Evolutionary conservation across 2,797 vertebrate species (phyloP), one percentile per base, ranked within the genome.

Genomic region (Morelia viridis): DNA sequence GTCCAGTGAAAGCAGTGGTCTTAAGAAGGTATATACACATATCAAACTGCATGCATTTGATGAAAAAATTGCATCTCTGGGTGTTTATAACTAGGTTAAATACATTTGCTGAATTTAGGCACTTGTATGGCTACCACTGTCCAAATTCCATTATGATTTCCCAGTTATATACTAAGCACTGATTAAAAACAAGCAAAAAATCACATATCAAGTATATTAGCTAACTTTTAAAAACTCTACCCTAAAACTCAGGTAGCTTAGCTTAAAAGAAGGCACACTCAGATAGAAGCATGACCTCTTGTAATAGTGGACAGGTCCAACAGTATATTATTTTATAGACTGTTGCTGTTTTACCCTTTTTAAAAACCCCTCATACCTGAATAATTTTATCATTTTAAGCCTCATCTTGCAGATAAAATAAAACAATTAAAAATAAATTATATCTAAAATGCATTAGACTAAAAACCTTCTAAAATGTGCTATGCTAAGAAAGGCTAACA

Each of bases 401-500:
- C 13, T 4, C 64, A 31, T 68, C 31, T 68, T 68, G n/a, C 64
- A 68, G n/a, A 15, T 68, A 31, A n/a, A 65, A 65, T 65, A 64
- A 28, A 65, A 28, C n/a, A 68, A 13, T 68, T 68, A 31, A 13
- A 68, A 68, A 68, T 68, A 31, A n/a, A 68, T 68, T 13, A 31
- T n/a, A 68, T 61, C 17, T 64, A 15, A 91, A 92, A 85, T 2
- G 1, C 3, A 35, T 0, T 62, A 84, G 26, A 28, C 80, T 84
- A 84, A 53, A 17, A 50, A 26, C 22, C 90, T 31, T 94, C 24
- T 68, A 83, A 24, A 87, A 68, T 28, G 24, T n/a, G 35, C 85
- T 87, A 90, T 85, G 7, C 5, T 87, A 41, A 62, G 92, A 46
- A 28, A 31, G 0, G 26, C 56, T 83, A 24, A 94, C 94, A 94